A percentile compares a stretch with the other conserved stretches of the same genome.
Conservation (phyloP, 2,113 vertebrate genomes). For the Cervus canadensis region DNA sequence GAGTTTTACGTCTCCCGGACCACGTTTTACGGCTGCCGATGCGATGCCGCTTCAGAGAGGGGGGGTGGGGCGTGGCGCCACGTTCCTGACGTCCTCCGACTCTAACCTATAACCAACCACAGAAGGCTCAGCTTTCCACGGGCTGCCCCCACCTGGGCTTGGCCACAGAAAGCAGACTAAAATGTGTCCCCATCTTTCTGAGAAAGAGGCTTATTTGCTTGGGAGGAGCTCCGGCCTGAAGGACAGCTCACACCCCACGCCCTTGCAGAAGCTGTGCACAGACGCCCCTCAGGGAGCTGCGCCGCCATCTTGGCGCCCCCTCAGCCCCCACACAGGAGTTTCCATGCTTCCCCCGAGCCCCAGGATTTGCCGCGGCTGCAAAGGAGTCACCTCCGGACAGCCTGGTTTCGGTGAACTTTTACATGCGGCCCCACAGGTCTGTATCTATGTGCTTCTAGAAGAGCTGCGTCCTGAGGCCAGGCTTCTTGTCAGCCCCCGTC, state of each 20-base stretch:
- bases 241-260: neutral
- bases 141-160: too few species aligned
- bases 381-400: neutral
- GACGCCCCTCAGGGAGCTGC: neutral
- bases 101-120: neutral
- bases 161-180: neutral
- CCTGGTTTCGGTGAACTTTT: neutral
- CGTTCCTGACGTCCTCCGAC: neutral
- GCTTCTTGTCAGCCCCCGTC: neutral
- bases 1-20: neutral
- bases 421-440: neutral
- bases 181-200: neutral
- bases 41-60: neutral
- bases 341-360: neutral
- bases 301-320: neutral
- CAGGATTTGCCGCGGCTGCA: neutral
- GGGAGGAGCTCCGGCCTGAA: neutral
- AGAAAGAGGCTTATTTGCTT: neutral
- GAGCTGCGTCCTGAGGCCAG: neutral
- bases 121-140: neutral
- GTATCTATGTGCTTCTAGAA: neutral
- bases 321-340: too few species aligned
- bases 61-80: neutral
- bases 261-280: neutral
- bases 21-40: neutral